Evolutionary conservation across 2,797 vertebrate genomes (phyloP).

Genomic region (Melanotaenia maccullochi): DNA sequence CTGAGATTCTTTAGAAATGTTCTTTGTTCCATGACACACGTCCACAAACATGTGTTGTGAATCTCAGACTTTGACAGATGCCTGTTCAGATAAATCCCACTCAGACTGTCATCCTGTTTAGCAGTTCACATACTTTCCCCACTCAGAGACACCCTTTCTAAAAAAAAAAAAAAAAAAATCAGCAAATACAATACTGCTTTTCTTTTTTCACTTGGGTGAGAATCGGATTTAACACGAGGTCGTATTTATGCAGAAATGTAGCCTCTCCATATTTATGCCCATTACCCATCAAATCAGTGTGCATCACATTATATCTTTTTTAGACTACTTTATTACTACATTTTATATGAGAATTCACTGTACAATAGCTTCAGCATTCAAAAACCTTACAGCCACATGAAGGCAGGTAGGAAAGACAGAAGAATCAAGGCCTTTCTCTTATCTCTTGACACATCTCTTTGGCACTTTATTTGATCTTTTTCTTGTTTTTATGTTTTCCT

Average conservation of each 20-base stretch:
- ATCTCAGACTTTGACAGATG: background rate
- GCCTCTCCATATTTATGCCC: background rate
- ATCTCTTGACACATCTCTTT: conserved; percentile 34
- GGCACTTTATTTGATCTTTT: conserved; percentile 36
- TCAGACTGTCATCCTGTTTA: background rate
- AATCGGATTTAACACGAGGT: background rate
- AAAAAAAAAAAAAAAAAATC: background rate
- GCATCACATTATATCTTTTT: conserved; percentile 16
- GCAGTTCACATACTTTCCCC: background rate
- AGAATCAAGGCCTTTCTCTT: conserved; percentile 4
- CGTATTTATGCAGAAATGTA: background rate
- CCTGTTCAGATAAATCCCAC: background rate
- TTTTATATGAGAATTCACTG: background rate
- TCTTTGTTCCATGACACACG: background rate
- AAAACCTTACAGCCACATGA: conserved; percentile 10
- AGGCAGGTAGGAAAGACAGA: conserved; percentile 22
- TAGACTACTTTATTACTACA: background rate
- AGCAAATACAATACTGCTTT: background rate
- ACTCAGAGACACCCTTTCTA: background rate
- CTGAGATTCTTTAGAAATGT: background rate
- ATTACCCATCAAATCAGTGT: conserved; percentile 10
- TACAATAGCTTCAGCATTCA: conserved; percentile 3
- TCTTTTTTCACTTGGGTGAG: background rate
- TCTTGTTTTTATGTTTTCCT: conserved; percentile 8
- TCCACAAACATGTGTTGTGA: conserved; percentile 3